Evolutionary conservation across 2,113 vertebrate genomes (phyloP).

Genomic region (Rhizomys pruinosus): DNA sequence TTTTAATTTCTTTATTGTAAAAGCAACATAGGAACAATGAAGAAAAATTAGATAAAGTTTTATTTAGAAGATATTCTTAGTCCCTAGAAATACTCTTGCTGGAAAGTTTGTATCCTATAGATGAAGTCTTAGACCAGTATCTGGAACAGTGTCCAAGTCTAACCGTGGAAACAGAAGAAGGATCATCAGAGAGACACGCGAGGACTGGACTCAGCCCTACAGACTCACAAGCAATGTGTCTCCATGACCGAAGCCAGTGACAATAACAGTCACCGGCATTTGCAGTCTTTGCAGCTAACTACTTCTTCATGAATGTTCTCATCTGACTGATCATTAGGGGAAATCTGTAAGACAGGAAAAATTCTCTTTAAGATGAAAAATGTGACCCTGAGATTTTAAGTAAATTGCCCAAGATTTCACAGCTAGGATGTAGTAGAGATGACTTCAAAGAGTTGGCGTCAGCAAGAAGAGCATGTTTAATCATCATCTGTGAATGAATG

Average conservation of each 20-base stretch:
- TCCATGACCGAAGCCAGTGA: no score
- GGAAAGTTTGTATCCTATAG: background rate
- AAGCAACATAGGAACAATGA: background rate
- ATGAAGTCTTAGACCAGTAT: background rate
- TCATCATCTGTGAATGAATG: background rate
- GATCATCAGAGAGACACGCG: background rate
- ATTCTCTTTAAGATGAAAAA: slow-evolving; percentile 49
- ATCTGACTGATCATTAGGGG: background rate
- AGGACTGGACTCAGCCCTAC: background rate
- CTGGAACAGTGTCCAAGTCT: background rate
- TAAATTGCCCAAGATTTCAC: background rate
- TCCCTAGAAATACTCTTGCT: background rate
- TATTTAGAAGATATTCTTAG: slow-evolving; percentile 15
- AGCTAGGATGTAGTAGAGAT: background rate
- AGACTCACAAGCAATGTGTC: background rate
- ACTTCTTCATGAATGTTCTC: background rate
- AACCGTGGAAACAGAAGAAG: background rate
- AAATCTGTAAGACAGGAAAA: slow-evolving; percentile 12
- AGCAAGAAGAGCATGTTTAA: background rate
- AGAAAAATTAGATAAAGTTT: slow-evolving; percentile 5
- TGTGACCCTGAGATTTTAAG: slow-evolving; percentile 9
- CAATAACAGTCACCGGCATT: background rate
- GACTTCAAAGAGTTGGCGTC: slow-evolving; percentile 17
- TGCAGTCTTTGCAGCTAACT: background rate
- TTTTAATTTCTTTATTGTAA: background rate